Percentiles rank a stretch among this genome's conserved stretches.
Evolutionary conservation across 2,797 vertebrate species (phyloP).

Genomic region (Siniperca scherzeri): DNA sequence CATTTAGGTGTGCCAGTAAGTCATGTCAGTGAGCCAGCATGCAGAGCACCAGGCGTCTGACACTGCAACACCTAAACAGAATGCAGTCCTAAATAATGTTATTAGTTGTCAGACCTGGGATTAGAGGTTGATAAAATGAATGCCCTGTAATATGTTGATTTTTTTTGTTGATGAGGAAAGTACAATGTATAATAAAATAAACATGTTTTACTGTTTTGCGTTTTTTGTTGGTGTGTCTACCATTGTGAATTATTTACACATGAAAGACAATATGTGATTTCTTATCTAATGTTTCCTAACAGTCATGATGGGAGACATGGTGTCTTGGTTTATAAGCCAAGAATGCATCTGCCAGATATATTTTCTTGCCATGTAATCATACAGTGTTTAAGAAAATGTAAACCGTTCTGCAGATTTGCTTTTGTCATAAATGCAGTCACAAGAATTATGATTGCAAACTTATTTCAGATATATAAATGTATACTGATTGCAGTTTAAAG

Average conservation of each 20-base stretch:
- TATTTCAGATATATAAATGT: neutral
- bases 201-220: slow-evolving; percentile 54
- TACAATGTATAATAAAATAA: slow-evolving; percentile 66
- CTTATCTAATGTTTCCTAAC: neutral
- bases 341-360: too few relatives aligned
- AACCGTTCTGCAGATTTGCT: too few relatives aligned
- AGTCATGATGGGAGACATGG: neutral
- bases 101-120: slow-evolving; percentile 2
- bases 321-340: too few relatives aligned
- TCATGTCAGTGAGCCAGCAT: slow-evolving; percentile 3
- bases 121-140: neutral
- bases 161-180: slow-evolving; percentile 42
- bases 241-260: neutral
- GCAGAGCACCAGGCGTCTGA: neutral
- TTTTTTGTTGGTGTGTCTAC: neutral
- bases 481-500: neutral
- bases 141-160: slow-evolving; percentile 15
- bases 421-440: neutral
- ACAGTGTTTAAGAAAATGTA: too few relatives aligned
- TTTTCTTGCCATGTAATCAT: too few relatives aligned
- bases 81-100: neutral
- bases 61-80: slow-evolving; percentile 1
- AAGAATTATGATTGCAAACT: neutral
- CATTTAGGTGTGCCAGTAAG: neutral
- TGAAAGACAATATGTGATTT: neutral